Percentiles rank a stretch among this genome's conserved stretches.
phyloP scores from a whole-genome alignment of 35 echinoderm and acorn worm genomes.

The Chiridota heheva region DNA sequence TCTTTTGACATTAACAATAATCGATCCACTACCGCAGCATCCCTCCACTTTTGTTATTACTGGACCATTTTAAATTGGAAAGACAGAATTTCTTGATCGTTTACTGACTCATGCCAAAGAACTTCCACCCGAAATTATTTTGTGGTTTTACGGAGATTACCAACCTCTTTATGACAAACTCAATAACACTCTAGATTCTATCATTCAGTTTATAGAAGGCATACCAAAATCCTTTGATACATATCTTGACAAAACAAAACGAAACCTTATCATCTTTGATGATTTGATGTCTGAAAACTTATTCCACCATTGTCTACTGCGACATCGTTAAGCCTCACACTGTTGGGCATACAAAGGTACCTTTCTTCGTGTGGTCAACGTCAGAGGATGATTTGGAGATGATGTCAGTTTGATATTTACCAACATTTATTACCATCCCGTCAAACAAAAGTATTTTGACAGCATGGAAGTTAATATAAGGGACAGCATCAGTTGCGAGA shows the following conservation, averaged over 20 bases:
- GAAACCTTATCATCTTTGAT: constrained; percentile 45
- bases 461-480: constrained; percentile 59
- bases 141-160: too few species aligned
- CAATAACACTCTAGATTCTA: not conserved
- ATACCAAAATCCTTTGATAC: constrained; percentile 15
- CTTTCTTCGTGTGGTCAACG: constrained; percentile 46
- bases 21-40: constrained; percentile 47
- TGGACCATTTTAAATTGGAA: constrained; percentile 51
- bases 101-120: constrained; percentile 43
- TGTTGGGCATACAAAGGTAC: constrained; percentile 50
- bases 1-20: not conserved
- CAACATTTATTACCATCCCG: constrained; percentile 51
- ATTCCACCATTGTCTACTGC: constrained; percentile 54
- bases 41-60: constrained; percentile 30
- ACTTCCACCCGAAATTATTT: constrained; percentile 50
- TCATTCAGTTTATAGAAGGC: constrained; percentile 37
- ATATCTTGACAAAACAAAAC: constrained; percentile 4
- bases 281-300: constrained; percentile 45
- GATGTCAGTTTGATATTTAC: not conserved
- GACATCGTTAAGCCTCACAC: constrained; percentile 58
- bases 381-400: constrained; percentile 34
- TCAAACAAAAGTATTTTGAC: constrained; percentile 64
- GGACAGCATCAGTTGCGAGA: constrained; percentile 16
- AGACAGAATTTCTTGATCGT: constrained; percentile 51
- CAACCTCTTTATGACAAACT: constrained; percentile 19